Conservation (phyloP, 1,140 invertebrate species). For the Papilio aristodemus region DNA sequence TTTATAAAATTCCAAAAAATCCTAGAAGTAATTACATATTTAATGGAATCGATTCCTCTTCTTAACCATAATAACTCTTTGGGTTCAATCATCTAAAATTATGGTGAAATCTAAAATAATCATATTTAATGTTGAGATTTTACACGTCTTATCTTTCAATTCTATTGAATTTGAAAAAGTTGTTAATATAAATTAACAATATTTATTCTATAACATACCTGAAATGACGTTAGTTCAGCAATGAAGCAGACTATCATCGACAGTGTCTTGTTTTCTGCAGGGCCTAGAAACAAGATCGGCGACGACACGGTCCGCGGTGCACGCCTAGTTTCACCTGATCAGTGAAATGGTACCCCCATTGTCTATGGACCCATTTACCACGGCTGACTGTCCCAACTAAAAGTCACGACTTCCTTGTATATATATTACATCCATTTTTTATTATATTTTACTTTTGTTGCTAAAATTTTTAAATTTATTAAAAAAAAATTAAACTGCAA, state of each 20-base stretch:
- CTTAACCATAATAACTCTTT: no score
- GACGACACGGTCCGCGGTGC: slow-evolving; percentile 57
- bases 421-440: no score
- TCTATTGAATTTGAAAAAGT: no score
- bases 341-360: background rate
- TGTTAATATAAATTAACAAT: no score
- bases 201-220: slow-evolving; percentile 60
- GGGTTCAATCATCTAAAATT: no score
- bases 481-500: no score
- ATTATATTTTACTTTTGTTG: background rate
- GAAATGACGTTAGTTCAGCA: slow-evolving; percentile 74
- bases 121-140: no score
- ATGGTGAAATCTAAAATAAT: no score
- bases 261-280: slow-evolving; percentile 66
- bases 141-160: no score
- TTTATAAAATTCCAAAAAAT: no score
- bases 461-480: background rate
- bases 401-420: background rate
- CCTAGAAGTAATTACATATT: no score
- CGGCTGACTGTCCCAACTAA: background rate
- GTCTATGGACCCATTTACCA: slow-evolving; percentile 8
- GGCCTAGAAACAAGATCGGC: slow-evolving; percentile 62
- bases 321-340: slow-evolving; percentile 49
- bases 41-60: no score
- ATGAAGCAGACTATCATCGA: slow-evolving; percentile 79